Conservation (phyloP, 2,888 invertebrate species). For the Frankliniella fusca region DNA sequence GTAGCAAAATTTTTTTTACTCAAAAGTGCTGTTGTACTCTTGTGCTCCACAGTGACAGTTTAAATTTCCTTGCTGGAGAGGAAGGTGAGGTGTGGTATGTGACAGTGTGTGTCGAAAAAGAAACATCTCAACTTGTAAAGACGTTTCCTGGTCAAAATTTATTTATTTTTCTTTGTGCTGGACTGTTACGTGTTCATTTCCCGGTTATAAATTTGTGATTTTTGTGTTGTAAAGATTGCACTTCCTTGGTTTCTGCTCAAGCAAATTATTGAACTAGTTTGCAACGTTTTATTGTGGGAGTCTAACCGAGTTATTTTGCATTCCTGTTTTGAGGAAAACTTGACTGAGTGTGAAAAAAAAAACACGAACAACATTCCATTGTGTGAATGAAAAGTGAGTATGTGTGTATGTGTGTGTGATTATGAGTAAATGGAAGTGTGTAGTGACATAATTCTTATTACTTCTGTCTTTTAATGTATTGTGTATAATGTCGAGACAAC, state of each 20-base stretch:
- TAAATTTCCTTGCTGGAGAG: too few relatives aligned
- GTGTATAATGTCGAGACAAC: neutral
- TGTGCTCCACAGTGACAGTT: too few relatives aligned
- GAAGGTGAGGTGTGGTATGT: too few relatives aligned
- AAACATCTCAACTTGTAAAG: too few relatives aligned
- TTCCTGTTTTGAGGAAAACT: neutral
- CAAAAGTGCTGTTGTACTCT: neutral
- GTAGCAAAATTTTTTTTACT: neutral
- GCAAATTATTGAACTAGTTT: neutral
- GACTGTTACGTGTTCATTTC: too few relatives aligned
- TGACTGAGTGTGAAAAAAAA: slow-evolving; percentile 12
- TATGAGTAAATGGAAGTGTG: neutral
- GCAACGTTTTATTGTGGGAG: neutral
- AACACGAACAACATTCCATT: neutral
- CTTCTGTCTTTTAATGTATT: slow-evolving; percentile 4
- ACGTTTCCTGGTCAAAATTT: too few relatives aligned
- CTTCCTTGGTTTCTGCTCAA: neutral
- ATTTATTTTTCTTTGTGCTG: too few relatives aligned
- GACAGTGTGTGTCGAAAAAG: too few relatives aligned
- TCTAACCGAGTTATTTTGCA: neutral
- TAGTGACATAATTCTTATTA: neutral
- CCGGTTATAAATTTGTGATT: too few relatives aligned
- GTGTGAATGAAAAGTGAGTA: neutral
- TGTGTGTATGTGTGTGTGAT: neutral
- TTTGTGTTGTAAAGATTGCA: neutral